These are phyloP conservation scores for Solen grandis DNA, from an alignment of 1,140 invertebrate genomes.

Conservation along the genomic window DNA sequence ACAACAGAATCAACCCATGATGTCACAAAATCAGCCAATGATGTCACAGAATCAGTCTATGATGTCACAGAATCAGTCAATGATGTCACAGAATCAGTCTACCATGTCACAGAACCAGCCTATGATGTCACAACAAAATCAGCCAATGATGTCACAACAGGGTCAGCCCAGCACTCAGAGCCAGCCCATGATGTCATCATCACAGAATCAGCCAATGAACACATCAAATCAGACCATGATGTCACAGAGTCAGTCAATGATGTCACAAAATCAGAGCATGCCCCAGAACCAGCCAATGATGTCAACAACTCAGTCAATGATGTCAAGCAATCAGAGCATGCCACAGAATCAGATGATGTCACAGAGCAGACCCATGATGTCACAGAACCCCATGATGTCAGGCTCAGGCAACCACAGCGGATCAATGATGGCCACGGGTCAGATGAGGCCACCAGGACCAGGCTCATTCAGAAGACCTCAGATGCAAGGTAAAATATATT, in stretches of 20 bases:
- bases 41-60: conserved; percentile 54
- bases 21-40: conserved; percentile 59
- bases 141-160: conserved; percentile 59
- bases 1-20: conserved; percentile 45
- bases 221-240: conserved; percentile 62
- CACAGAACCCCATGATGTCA: conserved; percentile 47
- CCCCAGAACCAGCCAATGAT: conserved; percentile 55
- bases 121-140: conserved; percentile 59
- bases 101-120: conserved; percentile 22
- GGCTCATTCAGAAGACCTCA: conserved; percentile 43
- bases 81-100: conserved; percentile 50
- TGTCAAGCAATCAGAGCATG: conserved; percentile 58
- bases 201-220: conserved; percentile 62
- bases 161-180: conserved; percentile 56
- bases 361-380: conserved; percentile 63
- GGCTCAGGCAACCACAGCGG: neutral
- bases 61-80: conserved; percentile 61
- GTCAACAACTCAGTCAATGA: conserved; percentile 45
- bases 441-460: conserved; percentile 33
- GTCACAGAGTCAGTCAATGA: conserved; percentile 58
- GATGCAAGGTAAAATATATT: conserved; percentile 46
- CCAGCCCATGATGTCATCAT: conserved; percentile 60
- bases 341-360: conserved; percentile 64
- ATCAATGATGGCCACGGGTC: conserved; percentile 7
- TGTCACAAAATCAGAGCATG: conserved; percentile 51